A percentile compares a stretch with the other conserved stretches of the same genome.
phyloP scores from a whole-genome alignment of 2,113 vertebrate genomes.

The Brachyhypopomus gauderio region DNA sequence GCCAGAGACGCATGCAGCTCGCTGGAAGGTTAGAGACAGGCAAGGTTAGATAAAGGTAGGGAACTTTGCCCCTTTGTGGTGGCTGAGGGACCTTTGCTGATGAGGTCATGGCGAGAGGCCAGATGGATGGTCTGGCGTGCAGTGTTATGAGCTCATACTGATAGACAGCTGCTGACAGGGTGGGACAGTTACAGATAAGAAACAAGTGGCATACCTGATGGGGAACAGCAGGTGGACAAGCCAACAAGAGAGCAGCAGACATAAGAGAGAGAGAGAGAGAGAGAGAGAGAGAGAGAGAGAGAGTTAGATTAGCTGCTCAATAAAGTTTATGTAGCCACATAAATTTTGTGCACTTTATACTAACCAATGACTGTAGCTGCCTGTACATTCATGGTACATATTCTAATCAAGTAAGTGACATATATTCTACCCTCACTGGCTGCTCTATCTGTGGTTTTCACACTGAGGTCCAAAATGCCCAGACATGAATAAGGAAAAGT shows the following conservation, averaged over 20 bases:
- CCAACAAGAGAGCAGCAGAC: slow-evolving; percentile 16
- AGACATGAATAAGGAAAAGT: not conserved
- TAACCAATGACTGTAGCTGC: not conserved
- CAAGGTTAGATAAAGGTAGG: slow-evolving; percentile 29
- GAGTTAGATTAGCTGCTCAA: not conserved
- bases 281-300: slow-evolving; percentile 38
- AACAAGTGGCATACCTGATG: slow-evolving; percentile 52
- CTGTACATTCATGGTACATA: no score
- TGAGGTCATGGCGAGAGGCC: slow-evolving; percentile 22
- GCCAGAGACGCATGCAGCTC: not conserved
- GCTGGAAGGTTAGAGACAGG: slow-evolving; percentile 24
- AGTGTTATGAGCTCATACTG: slow-evolving; percentile 36
- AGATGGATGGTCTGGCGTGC: slow-evolving; percentile 20
- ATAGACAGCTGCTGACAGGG: slow-evolving; percentile 50
- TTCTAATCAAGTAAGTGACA: no score
- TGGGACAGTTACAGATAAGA: slow-evolving; percentile 35
- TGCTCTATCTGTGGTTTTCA: no score
- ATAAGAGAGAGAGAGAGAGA: slow-evolving; percentile 28
- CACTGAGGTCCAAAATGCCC: not conserved
- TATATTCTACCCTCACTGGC: no score
- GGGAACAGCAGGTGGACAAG: slow-evolving; percentile 32
- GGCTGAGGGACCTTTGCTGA: slow-evolving; percentile 22
- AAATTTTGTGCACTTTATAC: not conserved
- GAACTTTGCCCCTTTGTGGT: slow-evolving; percentile 6
- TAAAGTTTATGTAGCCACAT: not conserved